Evolutionary conservation across 2,888 invertebrate genomes (phyloP).

Genomic region (Parnassius glacialis): DNA sequence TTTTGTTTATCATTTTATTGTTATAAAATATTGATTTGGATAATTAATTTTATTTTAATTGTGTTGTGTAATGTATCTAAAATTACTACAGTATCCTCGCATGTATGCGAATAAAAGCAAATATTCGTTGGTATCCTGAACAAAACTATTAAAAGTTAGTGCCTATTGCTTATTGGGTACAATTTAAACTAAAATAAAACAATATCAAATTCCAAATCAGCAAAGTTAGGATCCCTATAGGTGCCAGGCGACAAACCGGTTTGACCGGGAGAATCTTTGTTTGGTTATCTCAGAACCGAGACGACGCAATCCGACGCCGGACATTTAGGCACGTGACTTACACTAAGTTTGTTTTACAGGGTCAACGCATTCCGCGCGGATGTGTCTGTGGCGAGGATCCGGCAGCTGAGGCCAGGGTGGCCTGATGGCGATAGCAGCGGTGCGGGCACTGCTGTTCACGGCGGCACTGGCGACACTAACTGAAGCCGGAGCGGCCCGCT

Average conservation of each 20-base stretch:
- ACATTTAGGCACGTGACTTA: slow-evolving; percentile 46
- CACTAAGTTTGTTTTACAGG: slow-evolving; percentile 54
- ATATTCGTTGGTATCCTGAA: not conserved
- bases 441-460: slow-evolving; percentile 58
- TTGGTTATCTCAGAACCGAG: slow-evolving; percentile 56
- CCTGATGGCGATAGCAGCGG: slow-evolving; percentile 62
- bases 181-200: slow-evolving; percentile 51
- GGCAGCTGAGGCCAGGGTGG: slow-evolving; percentile 67
- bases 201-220: slow-evolving; percentile 64
- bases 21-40: too few species aligned
- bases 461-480: slow-evolving; percentile 56
- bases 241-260: slow-evolving; percentile 68
- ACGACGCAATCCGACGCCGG: slow-evolving; percentile 45
- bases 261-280: slow-evolving; percentile 63
- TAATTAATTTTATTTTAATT: too few species aligned
- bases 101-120: too few species aligned
- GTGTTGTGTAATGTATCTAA: too few species aligned
- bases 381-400: slow-evolving; percentile 54
- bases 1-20: too few species aligned
- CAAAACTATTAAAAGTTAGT: slow-evolving; percentile 43
- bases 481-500: slow-evolving; percentile 56
- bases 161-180: slow-evolving; percentile 14
- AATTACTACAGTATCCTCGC: too few species aligned
- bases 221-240: slow-evolving; percentile 68
- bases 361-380: slow-evolving; percentile 50